Evolutionary conservation across 2,888 invertebrate genomes (phyloP), one percentile per base, ranked within the genome.

Genomic region (Eurytoma adleriae): DNA sequence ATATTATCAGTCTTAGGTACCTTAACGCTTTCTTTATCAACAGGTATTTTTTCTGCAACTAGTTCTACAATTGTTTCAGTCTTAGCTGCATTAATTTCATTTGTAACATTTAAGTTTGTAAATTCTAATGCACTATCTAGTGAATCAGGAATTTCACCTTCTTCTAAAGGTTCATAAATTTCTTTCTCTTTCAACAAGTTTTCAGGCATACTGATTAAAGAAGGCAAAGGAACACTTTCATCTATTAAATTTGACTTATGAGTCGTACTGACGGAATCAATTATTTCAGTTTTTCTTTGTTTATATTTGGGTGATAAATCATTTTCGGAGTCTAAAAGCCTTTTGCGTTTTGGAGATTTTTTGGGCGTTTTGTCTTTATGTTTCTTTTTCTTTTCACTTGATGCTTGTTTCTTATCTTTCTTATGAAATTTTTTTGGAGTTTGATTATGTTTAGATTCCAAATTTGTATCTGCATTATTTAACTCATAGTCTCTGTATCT

Each of bases 121-220:
- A 3, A 18, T 74, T 67, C 12, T 20, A 59, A 50, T 27, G 1
- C 20, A 24, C 12, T 3, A 56, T 54, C 2, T 12, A 62, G 56
- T 61, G 79, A 82, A 71, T 83, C 83, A n/a, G 57, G 2, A 59
- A 85, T 83, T 74, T 85, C 85, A 27, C 84, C 84, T 68, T 85
- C 84, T 75, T 84, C 84, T 30, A 84, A 70, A 27, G 7, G 20
- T 18, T 52, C 68, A 13, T 16, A 2, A 2, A 20, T 12, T 69
- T 4, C 24, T 69, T 59, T 12, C 20, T 56, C 64, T 79, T 54
- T 50, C 18, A 16, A 10, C 7, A 59, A 12, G 12, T 52, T 50
- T 59, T 61, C 18, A 13, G 24, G 16, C 40, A 61, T 52, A 14
- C 3, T 68, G 3, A 3, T 68, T 24, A 40, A 40, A 40, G 10